Base-by-base conservation (phyloP, 2,888 invertebrate species). In the Marronus borbonicus region DNA sequence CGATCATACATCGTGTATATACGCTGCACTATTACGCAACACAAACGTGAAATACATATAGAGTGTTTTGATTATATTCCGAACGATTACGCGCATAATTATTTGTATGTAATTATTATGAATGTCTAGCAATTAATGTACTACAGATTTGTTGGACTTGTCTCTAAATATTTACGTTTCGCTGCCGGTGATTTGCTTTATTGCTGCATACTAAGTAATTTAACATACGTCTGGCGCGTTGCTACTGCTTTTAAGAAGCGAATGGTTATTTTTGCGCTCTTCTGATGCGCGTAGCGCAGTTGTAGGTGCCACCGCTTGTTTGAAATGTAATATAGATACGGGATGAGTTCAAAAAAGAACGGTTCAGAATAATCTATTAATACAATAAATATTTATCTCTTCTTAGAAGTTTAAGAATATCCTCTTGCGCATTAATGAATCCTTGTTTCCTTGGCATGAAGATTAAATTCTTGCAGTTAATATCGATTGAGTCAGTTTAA, bases 81-180 rank as follows among this genome's bases (percentile, higher is more conserved):
- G 7, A 70, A 58, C 70, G 70, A 70, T 70, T 70, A 60, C 17
- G 50, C 72, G 58, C 58, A 24, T 58, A 72, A 58, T 69, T 50
- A 69, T 72, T 72, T 39, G 55, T 58, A 17, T 72, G 58, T 58
- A 72, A 72, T 60, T 72, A 72, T 72, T 58, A 72, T 72, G 58
- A 58, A 58, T 55, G 39, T 55, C 55, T 12, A 66, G 24, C 58
- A 72, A 72, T 72, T 72, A 58, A 58, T 58, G 49, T 55, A 39
- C 17, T 58, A 72, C 58, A 58, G 58, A 60, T 44, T 72, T 44
- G 72, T 24, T 36, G 7, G 58, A 58, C 72, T 72, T 60, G 72
- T 72, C 58, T 58, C 72, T 72, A 72, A 72, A 72, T 72, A 72
- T 72, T 72, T 72, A 72, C 58, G 3, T 44, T 72, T 72, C 58